Evolutionary conservation across 1,140 invertebrate species (phyloP).

Genomic region (Drosophila sp.): DNA sequence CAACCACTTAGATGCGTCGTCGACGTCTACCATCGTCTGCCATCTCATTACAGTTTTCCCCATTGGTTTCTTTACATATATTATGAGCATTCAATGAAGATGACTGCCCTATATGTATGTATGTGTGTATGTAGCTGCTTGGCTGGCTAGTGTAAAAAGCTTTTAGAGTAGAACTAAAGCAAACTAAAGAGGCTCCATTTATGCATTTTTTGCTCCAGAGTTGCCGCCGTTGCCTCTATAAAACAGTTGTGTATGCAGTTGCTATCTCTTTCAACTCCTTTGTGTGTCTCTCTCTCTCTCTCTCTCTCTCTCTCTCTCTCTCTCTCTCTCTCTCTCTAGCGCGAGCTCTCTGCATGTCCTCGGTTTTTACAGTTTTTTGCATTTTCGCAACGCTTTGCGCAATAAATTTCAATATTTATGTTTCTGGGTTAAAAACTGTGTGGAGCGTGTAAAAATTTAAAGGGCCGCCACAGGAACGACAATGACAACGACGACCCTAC

Average conservation of each 20-base stretch:
- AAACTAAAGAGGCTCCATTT: background rate
- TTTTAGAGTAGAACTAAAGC: conserved; percentile 9
- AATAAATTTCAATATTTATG: conserved; percentile 70
- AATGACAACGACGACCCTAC: conserved; percentile 4
- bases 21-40: background rate
- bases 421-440: conserved; percentile 72
- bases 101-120: background rate
- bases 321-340: background rate
- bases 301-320: background rate
- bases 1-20: conserved; percentile 3
- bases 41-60: conserved; percentile 14
- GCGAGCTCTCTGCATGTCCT: too few relatives aligned
- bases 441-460: conserved; percentile 56
- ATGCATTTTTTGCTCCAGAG: conserved; percentile 32
- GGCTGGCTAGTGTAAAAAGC: conserved; percentile 13
- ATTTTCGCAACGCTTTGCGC: conserved; percentile 19
- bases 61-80: conserved; percentile 21
- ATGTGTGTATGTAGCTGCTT: background rate
- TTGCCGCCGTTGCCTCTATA: conserved; percentile 13
- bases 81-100: conserved; percentile 44
- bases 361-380: background rate
- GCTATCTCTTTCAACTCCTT: conserved; percentile 5
- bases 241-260: background rate
- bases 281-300: background rate
- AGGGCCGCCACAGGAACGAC: conserved; percentile 18